Percentiles rank a stretch among this genome's conserved stretches.
These are phyloP conservation scores for Palythoa grandis DNA, from an alignment of 92 coral and sea anemone species.

Conservation along the genomic window DNA sequence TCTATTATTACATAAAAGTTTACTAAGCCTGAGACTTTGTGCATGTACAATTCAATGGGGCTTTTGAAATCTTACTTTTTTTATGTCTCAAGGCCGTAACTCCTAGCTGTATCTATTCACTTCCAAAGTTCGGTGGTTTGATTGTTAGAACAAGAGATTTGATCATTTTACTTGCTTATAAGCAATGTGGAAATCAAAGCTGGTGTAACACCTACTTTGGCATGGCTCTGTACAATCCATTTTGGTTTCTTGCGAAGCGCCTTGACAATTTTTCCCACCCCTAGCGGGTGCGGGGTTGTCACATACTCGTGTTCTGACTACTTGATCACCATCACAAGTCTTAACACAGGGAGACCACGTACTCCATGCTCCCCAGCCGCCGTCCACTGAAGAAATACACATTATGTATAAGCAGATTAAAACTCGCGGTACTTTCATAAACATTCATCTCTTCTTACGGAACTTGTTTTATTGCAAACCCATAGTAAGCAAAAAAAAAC, in stretches of 20 bases:
- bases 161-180: neutral
- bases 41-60: too few relatives aligned
- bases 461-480: too few relatives aligned
- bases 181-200: neutral
- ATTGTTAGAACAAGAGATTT: too few relatives aligned
- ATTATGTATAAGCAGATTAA: neutral
- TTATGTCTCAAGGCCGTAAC: too few relatives aligned
- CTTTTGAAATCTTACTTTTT: too few relatives aligned
- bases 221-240: constrained; percentile 80
- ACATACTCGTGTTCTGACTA: constrained; percentile 72
- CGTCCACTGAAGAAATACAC: constrained; percentile 58
- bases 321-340: constrained; percentile 79
- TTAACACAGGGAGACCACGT: constrained; percentile 79
- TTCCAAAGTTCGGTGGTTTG: too few relatives aligned
- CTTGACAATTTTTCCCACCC: constrained; percentile 69
- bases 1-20: too few relatives aligned
- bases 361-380: constrained; percentile 88
- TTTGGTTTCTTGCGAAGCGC: constrained; percentile 67
- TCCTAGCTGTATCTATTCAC: too few relatives aligned
- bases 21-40: too few relatives aligned
- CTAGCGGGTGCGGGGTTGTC: constrained; percentile 70
- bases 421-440: neutral
- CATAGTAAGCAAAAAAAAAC: too few relatives aligned
- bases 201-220: constrained; percentile 60
- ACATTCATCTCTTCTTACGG: neutral